phyloP scores from a whole-genome alignment of 2,888 invertebrate species.

The Lamellibrachia columna region DNA sequence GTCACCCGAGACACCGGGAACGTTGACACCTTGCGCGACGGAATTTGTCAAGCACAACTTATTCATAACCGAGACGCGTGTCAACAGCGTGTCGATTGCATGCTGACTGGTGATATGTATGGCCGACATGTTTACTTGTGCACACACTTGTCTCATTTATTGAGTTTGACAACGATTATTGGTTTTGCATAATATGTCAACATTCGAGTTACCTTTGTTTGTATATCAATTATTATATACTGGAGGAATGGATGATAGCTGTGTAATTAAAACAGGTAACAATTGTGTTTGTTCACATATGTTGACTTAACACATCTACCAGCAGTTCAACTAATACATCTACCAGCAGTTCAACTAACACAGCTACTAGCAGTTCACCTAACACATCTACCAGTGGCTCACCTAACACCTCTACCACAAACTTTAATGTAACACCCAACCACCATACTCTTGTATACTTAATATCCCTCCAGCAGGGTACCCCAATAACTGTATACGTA shows the following conservation, averaged over 20 bases:
- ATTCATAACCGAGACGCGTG: neutral
- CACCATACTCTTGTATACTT: too few relatives aligned
- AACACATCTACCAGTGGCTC: too few relatives aligned
- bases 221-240: neutral
- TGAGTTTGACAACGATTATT: neutral
- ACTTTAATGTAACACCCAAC: too few relatives aligned
- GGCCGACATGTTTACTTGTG: neutral
- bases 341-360: too few relatives aligned
- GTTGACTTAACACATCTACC: too few relatives aligned
- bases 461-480: too few relatives aligned
- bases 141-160: neutral
- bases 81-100: neutral
- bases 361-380: too few relatives aligned
- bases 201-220: neutral
- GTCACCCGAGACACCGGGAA: neutral
- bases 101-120: neutral
- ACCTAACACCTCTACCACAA: too few relatives aligned
- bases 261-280: neutral
- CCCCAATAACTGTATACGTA: too few relatives aligned
- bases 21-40: neutral
- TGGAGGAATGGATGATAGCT: neutral
- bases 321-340: too few relatives aligned
- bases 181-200: neutral
- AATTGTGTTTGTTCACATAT: too few relatives aligned
- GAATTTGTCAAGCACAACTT: neutral